These are phyloP conservation scores for Camptogramma bilineatum DNA, from an alignment of 2,888 invertebrate species.

Conservation along the genomic window DNA sequence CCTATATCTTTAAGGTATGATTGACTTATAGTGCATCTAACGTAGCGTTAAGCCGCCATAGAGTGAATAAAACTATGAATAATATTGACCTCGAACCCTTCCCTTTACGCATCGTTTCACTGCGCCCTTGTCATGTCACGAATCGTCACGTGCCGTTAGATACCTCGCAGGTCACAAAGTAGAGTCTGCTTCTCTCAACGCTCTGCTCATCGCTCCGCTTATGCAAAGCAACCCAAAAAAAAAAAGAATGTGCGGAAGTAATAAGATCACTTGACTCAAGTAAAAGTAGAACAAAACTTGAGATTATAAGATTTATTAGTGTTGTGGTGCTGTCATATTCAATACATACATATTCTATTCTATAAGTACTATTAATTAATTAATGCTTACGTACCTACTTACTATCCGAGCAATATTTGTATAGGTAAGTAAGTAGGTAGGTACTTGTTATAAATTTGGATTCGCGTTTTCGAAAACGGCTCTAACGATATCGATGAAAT, in stretches of 20 bases:
- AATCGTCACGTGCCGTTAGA: too few relatives aligned
- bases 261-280: constrained; percentile 33
- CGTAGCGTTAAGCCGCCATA: background rate
- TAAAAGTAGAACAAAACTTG: constrained; percentile 49
- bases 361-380: too few relatives aligned
- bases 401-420: too few relatives aligned
- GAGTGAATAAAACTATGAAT: background rate
- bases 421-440: too few relatives aligned
- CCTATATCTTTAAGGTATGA: background rate
- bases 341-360: too few relatives aligned
- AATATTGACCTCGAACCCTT: constrained; percentile 13
- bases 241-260: constrained; percentile 40
- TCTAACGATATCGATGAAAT: too few relatives aligned
- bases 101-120: constrained; percentile 14
- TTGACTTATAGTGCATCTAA: background rate
- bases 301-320: constrained; percentile 40
- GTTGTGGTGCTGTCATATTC: constrained; percentile 15
- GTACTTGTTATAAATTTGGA: too few relatives aligned
- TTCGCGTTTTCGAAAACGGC: too few relatives aligned
- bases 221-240: constrained; percentile 5
- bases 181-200: background rate
- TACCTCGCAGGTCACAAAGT: too few relatives aligned
- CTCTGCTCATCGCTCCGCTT: constrained; percentile 17
- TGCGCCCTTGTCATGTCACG: constrained; percentile 1
- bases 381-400: too few relatives aligned